Evolutionary conservation across 2,888 invertebrate genomes (phyloP).

Genomic region (Cordilura impudica): DNA sequence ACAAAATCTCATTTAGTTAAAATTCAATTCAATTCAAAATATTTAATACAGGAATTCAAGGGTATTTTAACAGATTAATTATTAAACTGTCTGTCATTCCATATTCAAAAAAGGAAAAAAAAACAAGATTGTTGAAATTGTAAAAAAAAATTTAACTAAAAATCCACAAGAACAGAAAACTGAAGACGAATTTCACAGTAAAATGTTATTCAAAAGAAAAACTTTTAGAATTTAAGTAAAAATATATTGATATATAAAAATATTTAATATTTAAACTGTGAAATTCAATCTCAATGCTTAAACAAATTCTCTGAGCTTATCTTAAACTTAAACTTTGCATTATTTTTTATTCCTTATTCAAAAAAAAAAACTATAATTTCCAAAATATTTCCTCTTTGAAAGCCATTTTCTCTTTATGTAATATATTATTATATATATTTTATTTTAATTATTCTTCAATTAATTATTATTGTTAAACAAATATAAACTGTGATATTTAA

Average conservation of each 20-base stretch:
- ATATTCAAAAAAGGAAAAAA: not conserved
- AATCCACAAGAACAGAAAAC: not conserved
- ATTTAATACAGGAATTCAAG: not conserved
- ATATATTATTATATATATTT: slow-evolving; percentile 23
- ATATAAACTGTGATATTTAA: slow-evolving; percentile 76
- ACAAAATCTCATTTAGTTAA: slow-evolving; percentile 27
- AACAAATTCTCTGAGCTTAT: not conserved
- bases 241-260: not conserved
- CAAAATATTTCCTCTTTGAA: slow-evolving; percentile 14
- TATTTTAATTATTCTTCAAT: slow-evolving; percentile 53
- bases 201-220: not conserved
- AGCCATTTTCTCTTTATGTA: slow-evolving; percentile 20
- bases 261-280: not conserved
- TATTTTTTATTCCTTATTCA: slow-evolving; percentile 35
- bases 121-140: not conserved
- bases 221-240: not conserved
- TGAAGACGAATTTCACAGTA: not conserved
- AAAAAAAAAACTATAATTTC: not conserved
- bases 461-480: slow-evolving; percentile 60
- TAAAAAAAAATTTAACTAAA: not conserved
- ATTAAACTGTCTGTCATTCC: slow-evolving; percentile 38
- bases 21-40: not conserved
- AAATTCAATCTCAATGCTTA: not conserved
- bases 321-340: not conserved
- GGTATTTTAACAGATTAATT: slow-evolving; percentile 13